Percentiles rank a stretch among this genome's conserved stretches.
phyloP scores from a whole-genome alignment of 2,113 vertebrate species.

The Numida meleagris region DNA sequence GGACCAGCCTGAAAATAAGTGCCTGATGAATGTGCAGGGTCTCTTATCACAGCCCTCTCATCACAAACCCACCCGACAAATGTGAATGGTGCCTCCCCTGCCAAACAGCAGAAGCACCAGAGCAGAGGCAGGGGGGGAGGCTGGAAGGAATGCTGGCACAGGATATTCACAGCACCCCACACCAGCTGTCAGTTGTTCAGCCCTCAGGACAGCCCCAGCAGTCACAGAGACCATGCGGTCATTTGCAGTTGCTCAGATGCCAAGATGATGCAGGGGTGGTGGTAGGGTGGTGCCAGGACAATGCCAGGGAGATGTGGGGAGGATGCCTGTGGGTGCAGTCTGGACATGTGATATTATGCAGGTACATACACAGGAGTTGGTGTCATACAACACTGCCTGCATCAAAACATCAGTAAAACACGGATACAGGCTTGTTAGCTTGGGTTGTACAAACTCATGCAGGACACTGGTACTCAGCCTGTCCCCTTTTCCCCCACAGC shows the following conservation, averaged over 20 bases:
- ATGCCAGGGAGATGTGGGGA: neutral
- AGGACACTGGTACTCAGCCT: neutral
- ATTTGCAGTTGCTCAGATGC: neutral
- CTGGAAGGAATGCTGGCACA: neutral
- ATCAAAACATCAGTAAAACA: neutral
- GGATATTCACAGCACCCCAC: neutral
- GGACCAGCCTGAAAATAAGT: conserved; percentile 47
- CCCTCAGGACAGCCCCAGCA: neutral
- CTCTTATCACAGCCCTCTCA: neutral
- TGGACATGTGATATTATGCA: neutral
- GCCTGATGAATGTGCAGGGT: conserved; percentile 36
- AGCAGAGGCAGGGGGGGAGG: neutral
- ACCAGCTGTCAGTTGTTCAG: neutral
- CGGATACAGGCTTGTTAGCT: neutral
- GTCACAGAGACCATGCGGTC: neutral
- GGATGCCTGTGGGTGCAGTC: neutral
- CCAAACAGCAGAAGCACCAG: neutral
- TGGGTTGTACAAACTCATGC: neutral
- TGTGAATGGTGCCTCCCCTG: neutral
- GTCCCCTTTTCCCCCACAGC: neutral
- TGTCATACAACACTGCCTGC: neutral
- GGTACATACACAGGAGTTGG: neutral
- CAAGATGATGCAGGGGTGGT: neutral
- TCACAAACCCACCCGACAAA: neutral
- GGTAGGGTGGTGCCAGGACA: neutral